Base-by-base conservation (phyloP, 2,797 vertebrate species). In the Apogon talboti region DNA sequence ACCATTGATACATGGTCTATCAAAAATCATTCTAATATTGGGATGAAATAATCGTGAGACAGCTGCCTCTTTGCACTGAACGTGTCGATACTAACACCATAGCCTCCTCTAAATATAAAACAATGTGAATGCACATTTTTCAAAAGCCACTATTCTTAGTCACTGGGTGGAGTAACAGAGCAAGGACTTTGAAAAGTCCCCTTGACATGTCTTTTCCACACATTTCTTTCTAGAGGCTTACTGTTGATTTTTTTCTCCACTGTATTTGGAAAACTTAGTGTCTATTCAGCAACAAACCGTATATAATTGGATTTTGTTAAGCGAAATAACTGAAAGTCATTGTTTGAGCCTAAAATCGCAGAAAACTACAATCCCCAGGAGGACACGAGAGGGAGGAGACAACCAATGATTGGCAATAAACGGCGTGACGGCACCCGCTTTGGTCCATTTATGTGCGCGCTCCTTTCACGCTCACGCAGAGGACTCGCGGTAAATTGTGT, bases 381-480 rank as follows among this genome's bases (percentile, higher is more conserved):
- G 7, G 21, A 3, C 3, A 6, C 0, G 0, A 19, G 16, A 1
- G 10, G 1, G 11, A 3, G 47, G 0, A 2, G 18, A 0, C 28
- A 67, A 45, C 89, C 92, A 89, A 89, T 92, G 14, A 66, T 3
- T 1, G 41, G 28, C 18, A 2, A 49, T 0, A 1, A 7, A 9
- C 2, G 11, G 3, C 0, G 66, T 91, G 90, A 93, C 91, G 91
- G 10, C 81, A 85, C 49, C 1, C n/a, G 11, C 65, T 44, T 79
- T 41, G 73, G 76, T 71, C 73, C 78, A 87, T 90, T 92, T 93
- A 93, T 91, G 71, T 21, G 83, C 70, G 78, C 63, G 85, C 66
- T 45, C 40, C 3, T 11, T 58, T 3, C 0, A 1, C 1, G 16
- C 58, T 50, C 62, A 35, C 8, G 48, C 71, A 48, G 10, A 89